Conservation (phyloP, 2,797 vertebrate genomes). For the Scleropages formosus region DNA sequence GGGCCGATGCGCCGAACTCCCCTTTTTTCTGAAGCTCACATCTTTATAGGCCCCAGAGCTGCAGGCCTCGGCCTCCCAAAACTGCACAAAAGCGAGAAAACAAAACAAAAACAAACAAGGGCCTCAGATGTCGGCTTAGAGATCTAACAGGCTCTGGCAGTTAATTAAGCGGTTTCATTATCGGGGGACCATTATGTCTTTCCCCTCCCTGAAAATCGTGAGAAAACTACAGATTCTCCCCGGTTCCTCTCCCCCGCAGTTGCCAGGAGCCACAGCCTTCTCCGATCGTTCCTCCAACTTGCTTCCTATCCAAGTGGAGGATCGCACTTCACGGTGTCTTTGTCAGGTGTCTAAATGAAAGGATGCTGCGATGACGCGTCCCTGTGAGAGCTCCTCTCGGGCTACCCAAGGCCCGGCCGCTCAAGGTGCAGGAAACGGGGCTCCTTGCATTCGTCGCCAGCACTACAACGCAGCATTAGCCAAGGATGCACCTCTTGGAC, state of each 20-base stretch:
- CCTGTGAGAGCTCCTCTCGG: not conserved
- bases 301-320: not conserved
- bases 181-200: slow-evolving; percentile 23
- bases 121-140: slow-evolving; percentile 25
- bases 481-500: not conserved
- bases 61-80: slow-evolving; percentile 7
- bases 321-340: not conserved
- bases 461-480: not conserved
- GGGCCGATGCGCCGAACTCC: slow-evolving; percentile 19
- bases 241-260: not conserved
- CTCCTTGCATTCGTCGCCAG: not conserved
- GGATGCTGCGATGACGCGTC: not conserved
- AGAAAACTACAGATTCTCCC: slow-evolving; percentile 22
- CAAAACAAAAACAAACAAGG: slow-evolving; percentile 26
- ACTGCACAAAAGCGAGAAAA: not conserved
- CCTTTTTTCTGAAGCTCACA: too few relatives aligned
- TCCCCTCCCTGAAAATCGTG: slow-evolving; percentile 31
- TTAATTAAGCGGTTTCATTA: slow-evolving; percentile 40
- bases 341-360: not conserved
- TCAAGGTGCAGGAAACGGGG: not conserved
- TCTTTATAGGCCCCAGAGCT: not conserved
- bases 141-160: slow-evolving; percentile 20
- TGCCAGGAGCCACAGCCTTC: not conserved
- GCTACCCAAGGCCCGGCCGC: not conserved
- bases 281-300: not conserved